Conservation (phyloP, 1,140 invertebrate species). For the Conus ventricosus region DNA sequence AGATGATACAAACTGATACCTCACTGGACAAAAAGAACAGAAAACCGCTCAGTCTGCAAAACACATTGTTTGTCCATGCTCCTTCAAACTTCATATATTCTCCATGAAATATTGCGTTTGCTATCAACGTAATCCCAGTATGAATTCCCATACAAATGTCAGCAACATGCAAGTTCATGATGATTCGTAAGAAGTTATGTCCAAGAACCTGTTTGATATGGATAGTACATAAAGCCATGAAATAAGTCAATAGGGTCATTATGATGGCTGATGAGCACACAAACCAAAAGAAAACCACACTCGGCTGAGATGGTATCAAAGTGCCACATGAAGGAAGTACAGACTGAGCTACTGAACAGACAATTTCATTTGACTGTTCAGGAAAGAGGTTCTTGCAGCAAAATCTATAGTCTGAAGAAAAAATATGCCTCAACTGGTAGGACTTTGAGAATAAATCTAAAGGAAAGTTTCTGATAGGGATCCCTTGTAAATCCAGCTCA, state of each 20-base stretch:
- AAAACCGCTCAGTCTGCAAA: constrained; percentile 57
- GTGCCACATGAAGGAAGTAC: neutral
- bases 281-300: constrained; percentile 41
- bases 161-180: constrained; percentile 53
- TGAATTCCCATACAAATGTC: constrained; percentile 66
- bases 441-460: constrained; percentile 27
- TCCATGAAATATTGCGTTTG: constrained; percentile 54
- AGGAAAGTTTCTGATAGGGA: constrained; percentile 32
- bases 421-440: neutral
- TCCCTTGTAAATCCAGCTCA: constrained; percentile 22
- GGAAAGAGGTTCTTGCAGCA: constrained; percentile 41
- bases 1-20: constrained; percentile 54
- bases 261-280: constrained; percentile 32
- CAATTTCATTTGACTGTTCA: neutral
- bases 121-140: constrained; percentile 56
- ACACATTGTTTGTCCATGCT: constrained; percentile 50
- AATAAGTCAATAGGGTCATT: constrained; percentile 43
- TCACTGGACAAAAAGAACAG: constrained; percentile 59
- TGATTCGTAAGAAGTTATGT: constrained; percentile 42
- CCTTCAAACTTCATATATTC: constrained; percentile 51
- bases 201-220: constrained; percentile 23
- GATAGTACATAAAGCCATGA: constrained; percentile 30
- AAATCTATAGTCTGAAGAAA: constrained; percentile 42
- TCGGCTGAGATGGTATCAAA: constrained; percentile 37
- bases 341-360: neutral